Conservation (phyloP, 2,113 vertebrate genomes). For the Melanerpes formicivorus region DNA sequence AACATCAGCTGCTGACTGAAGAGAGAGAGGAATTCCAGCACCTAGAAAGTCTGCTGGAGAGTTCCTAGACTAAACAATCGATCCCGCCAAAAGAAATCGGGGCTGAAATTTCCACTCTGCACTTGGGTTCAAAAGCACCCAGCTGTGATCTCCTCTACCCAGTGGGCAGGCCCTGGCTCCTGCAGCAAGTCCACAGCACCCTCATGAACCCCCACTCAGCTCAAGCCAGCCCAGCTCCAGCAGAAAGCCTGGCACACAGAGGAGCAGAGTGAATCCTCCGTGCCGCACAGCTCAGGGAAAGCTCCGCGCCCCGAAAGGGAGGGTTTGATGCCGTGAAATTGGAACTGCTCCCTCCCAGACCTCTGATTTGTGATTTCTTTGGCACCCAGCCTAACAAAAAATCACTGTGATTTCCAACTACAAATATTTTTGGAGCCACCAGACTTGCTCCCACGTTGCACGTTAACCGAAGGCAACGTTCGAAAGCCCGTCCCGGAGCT, state of each 20-base stretch:
- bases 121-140: conserved; percentile 44
- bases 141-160: conserved; percentile 31
- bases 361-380: conserved; percentile 70
- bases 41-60: conserved; percentile 56
- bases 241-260: conserved; percentile 20
- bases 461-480: conserved; percentile 62
- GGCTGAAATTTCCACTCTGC: conserved; percentile 64
- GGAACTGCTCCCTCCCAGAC: conserved; percentile 30
- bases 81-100: conserved; percentile 68
- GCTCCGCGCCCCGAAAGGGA: conserved; percentile 14
- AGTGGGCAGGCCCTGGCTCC: neutral
- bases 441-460: conserved; percentile 47
- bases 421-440: conserved; percentile 71
- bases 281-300: conserved; percentile 2
- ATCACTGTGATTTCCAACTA: conserved; percentile 69
- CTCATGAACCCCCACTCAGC: neutral
- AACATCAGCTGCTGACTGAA: conserved; percentile 63
- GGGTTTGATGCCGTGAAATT: conserved; percentile 33
- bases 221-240: neutral
- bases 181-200: conserved; percentile 13
- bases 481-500: conserved; percentile 46
- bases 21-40: conserved; percentile 69
- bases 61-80: conserved; percentile 72
- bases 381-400: conserved; percentile 64
- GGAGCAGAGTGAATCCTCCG: neutral